These are phyloP conservation scores for Lamellibrachia satsuma DNA, from an alignment of 2,888 invertebrate species.

Conservation along the genomic window DNA sequence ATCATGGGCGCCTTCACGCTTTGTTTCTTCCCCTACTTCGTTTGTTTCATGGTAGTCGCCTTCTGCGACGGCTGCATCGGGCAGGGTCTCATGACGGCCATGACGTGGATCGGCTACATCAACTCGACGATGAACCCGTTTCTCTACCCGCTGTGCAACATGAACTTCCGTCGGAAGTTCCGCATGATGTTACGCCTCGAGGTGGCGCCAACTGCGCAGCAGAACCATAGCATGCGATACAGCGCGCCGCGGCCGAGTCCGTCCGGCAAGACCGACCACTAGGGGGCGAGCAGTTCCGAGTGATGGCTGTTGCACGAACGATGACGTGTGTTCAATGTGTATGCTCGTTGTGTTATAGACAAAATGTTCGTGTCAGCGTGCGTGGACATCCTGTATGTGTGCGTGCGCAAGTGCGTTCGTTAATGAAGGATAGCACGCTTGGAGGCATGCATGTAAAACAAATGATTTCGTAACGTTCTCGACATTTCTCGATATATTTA, in stretches of 20 bases:
- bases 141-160: constrained; percentile 69
- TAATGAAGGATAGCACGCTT: background rate
- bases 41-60: constrained; percentile 70
- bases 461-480: background rate
- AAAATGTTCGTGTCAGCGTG: background rate
- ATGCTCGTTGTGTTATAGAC: background rate
- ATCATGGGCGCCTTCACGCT: constrained; percentile 72
- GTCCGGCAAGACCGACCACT: constrained; percentile 14
- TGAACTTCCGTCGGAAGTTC: constrained; percentile 67
- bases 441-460: background rate
- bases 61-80: constrained; percentile 68
- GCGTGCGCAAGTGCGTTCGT: background rate
- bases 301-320: background rate
- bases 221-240: constrained; percentile 22
- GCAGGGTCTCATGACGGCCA: constrained; percentile 64
- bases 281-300: constrained; percentile 7
- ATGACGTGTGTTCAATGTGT: background rate
- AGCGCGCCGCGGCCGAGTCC: constrained; percentile 18
- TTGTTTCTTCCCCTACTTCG: constrained; percentile 73
- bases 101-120: constrained; percentile 69
- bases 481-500: background rate
- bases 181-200: constrained; percentile 51
- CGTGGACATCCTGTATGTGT: background rate
- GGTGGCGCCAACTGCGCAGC: no score
- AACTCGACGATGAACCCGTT: constrained; percentile 69